Evolutionary conservation across 2,113 vertebrate genomes (phyloP).

Genomic region (Limnothrissa miodon): DNA sequence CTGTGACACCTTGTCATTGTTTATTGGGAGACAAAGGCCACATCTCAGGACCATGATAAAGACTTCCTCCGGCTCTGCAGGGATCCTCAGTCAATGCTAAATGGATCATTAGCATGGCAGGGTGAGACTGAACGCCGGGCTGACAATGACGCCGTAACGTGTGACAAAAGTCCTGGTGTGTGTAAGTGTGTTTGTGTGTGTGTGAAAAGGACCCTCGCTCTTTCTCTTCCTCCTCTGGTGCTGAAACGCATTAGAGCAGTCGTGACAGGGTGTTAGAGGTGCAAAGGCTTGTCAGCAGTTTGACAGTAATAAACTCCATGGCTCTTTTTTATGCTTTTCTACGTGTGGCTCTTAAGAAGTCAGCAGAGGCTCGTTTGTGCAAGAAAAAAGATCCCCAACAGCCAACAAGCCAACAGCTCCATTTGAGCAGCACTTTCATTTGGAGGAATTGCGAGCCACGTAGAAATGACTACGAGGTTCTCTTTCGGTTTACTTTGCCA

Average conservation of each 20-base stretch:
- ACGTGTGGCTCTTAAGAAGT: background rate
- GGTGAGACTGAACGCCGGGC: slow-evolving; percentile 60
- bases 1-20: slow-evolving; percentile 71
- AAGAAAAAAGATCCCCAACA: background rate
- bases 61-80: slow-evolving; percentile 68
- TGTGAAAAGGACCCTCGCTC: background rate
- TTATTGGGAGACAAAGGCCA: slow-evolving; percentile 70
- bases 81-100: slow-evolving; percentile 64
- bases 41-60: slow-evolving; percentile 58
- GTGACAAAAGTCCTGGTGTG: slow-evolving; percentile 33
- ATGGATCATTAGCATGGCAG: slow-evolving; percentile 69
- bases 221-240: background rate
- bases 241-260: background rate
- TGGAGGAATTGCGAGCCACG: slow-evolving; percentile 10
- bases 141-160: slow-evolving; percentile 57
- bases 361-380: background rate
- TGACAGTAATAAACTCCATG: background rate
- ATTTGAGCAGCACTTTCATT: slow-evolving; percentile 12
- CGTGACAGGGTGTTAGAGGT: background rate
- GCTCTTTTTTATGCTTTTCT: background rate
- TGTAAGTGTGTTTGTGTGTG: slow-evolving; percentile 12
- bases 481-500: slow-evolving; percentile 2
- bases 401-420: background rate
- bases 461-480: background rate
- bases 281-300: background rate